Evolutionary conservation across 2,888 invertebrate species (phyloP), one percentile per base, ranked within the genome.

Genomic region (Apotomis turbidana): DNA sequence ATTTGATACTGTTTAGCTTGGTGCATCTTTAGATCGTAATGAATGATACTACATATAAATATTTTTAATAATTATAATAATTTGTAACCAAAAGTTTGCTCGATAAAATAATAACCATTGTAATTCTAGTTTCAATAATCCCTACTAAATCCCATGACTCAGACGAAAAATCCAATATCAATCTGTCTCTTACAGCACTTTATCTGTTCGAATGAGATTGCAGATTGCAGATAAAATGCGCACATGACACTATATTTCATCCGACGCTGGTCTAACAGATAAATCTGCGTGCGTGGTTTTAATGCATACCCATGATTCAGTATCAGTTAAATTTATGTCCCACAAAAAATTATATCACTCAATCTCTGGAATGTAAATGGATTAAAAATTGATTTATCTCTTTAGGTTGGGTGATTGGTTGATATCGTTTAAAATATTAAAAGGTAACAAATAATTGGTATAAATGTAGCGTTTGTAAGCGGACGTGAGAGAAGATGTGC

Each of bases 301-400:
- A 60, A 71, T 67, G 60, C 49, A 51, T 38, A 51, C 49, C 60
- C 49, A 41, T 46, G 27, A 60, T 60, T 71, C 71, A 60, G 55
- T 68, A 71, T 63, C 70, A 38, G 71, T 68, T 67, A 57, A 68
- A 71, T 71, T 71, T 68, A 68, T 71, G 68, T 61, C 27, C 62
- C 10, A 61, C 61, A 68, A 61, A 62, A 62, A 71, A 55, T 71
- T 58, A 68, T 57, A 55, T 71, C 46, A 15, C 54, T 41, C 12
- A 3, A 27, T 36, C 57, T 57, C 36, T 12, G 36, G 10, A 38
- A 38, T 58, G 27, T 58, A 58, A 10, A 49, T 10, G 4, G 59
- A 9, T 8, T 27, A 49, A 51, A 62, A 51, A 51, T n/a, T 5
- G 12, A 54, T 55, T 54, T 64, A 38, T 58, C 5, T 27, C 36